These are phyloP conservation scores for Xestia sexstrigata DNA, from an alignment of 2,888 invertebrate species.

Conservation along the genomic window DNA sequence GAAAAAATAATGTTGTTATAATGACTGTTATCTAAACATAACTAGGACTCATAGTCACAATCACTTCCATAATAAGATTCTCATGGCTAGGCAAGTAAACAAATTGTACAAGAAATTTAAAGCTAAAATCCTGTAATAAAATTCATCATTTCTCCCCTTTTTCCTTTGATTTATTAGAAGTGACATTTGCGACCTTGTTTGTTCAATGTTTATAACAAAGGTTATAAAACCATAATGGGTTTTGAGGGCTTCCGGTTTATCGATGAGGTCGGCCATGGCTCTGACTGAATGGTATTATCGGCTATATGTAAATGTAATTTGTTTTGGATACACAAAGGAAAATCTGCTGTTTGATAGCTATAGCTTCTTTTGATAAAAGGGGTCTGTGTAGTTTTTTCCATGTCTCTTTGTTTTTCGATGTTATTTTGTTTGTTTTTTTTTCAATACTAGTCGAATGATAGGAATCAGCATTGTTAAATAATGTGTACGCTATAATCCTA, in stretches of 20 bases:
- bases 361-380: not conserved
- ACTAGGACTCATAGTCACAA: not conserved
- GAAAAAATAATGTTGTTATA: not conserved
- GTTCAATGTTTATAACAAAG: conserved; percentile 63
- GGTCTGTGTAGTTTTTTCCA: not conserved
- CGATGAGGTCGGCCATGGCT: conserved; percentile 49
- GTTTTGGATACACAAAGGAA: conserved; percentile 30
- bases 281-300: conserved; percentile 37
- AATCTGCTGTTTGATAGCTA: conserved; percentile 38
- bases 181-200: conserved; percentile 75
- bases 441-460: not conserved
- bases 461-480: not conserved
- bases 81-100: conserved; percentile 73
- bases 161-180: conserved; percentile 79
- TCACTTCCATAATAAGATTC: conserved; percentile 16
- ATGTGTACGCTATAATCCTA: not conserved
- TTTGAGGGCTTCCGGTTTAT: conserved; percentile 61
- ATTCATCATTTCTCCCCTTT: conserved; percentile 71
- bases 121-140: conserved; percentile 75
- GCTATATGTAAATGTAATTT: conserved; percentile 57
- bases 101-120: conserved; percentile 78
- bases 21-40: not conserved
- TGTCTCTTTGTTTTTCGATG: not conserved
- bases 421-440: conserved; percentile 7
- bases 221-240: conserved; percentile 68